Conservation (phyloP, 2,113 vertebrate genomes). For the Cyphomyrus discorhynchus region DNA sequence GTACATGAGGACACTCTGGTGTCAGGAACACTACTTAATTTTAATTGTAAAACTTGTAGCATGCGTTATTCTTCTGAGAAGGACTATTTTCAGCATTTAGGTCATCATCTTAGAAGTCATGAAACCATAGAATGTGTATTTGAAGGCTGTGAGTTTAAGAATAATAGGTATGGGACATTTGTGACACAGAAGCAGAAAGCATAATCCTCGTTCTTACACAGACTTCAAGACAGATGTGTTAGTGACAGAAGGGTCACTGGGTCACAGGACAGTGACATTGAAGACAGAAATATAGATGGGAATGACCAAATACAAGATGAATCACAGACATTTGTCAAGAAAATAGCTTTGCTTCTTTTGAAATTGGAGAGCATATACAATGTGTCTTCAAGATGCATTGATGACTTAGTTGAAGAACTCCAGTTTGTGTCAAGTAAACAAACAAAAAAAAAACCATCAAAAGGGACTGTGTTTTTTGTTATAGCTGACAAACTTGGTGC, state of each 20-base stretch:
- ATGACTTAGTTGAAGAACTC: background rate
- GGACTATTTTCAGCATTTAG: background rate
- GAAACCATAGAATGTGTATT: background rate
- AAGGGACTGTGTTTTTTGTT: too few relatives aligned
- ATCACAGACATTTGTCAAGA: background rate
- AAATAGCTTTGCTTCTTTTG: background rate
- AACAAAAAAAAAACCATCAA: too few relatives aligned
- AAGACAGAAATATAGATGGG: background rate
- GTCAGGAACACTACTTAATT: too few relatives aligned
- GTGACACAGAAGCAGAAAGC: background rate
- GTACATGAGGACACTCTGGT: too few relatives aligned
- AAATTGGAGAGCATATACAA: background rate
- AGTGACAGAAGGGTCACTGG: background rate
- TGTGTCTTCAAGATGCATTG: background rate
- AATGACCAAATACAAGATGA: background rate
- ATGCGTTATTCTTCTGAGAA: too few relatives aligned
- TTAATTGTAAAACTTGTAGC: too few relatives aligned
- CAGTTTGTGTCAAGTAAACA: too few relatives aligned
- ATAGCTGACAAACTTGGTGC: too few relatives aligned
- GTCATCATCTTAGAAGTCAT: background rate
- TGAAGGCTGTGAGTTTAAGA: background rate
- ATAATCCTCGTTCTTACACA: background rate
- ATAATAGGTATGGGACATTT: background rate
- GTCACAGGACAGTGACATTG: background rate
- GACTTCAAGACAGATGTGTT: background rate